A percentile compares a stretch with the other conserved stretches of the same genome.
phyloP scores from a whole-genome alignment of 2,113 vertebrate species.

The Solea solea region DNA sequence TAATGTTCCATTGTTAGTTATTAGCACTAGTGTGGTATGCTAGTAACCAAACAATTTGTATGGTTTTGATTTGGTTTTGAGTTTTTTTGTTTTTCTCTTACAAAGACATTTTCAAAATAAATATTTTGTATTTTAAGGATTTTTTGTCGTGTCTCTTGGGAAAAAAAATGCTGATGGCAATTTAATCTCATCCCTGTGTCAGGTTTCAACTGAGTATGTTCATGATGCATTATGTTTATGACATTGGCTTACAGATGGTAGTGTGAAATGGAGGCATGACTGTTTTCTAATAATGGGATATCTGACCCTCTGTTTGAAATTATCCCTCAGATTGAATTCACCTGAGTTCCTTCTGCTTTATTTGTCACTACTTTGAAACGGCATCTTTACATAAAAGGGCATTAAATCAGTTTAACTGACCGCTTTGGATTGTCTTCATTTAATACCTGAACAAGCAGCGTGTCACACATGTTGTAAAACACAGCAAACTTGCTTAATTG shows the following conservation, averaged over 20 bases:
- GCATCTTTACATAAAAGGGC: constrained; percentile 42
- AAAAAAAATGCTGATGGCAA: constrained; percentile 8
- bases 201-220: too few relatives aligned
- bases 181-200: not conserved
- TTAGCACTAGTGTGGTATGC: constrained; percentile 76
- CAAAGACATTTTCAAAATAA: constrained; percentile 81
- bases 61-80: constrained; percentile 66
- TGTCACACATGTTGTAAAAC: too few relatives aligned
- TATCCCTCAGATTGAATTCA: not conserved
- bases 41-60: constrained; percentile 82
- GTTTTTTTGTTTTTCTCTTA: constrained; percentile 60
- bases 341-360: constrained; percentile 10
- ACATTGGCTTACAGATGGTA: not conserved
- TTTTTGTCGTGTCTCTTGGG: constrained; percentile 72
- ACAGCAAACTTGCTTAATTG: too few relatives aligned
- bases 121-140: constrained; percentile 82
- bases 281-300: not conserved
- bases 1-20: constrained; percentile 70
- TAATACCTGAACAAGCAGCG: too few relatives aligned
- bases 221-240: too few relatives aligned
- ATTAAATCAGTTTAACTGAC: constrained; percentile 62
- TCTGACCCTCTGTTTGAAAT: not conserved
- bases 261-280: not conserved
- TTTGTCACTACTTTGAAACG: constrained; percentile 29
- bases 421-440: constrained; percentile 37